Evolutionary conservation across 2,113 vertebrate species (phyloP), one percentile per base, ranked within the genome.

Genomic region (Cololabis saira): DNA sequence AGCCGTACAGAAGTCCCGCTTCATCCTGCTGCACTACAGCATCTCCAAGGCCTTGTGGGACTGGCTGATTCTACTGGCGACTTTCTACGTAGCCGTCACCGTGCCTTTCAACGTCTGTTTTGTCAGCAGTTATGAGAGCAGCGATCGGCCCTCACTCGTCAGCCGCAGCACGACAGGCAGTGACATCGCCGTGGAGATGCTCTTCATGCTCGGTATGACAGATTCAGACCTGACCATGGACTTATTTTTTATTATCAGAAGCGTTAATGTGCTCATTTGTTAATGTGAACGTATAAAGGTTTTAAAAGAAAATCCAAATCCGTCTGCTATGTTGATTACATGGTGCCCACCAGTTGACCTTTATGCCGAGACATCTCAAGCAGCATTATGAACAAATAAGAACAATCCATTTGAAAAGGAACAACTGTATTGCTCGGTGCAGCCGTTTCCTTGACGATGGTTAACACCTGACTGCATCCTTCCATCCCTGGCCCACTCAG

Each of bases 61-160:
- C 63, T 97, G 96, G 94, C 84, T 99, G 11, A 99, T 98, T 82
- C 94, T 99, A 15, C 78, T 99, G 50, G 97, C 97, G 45, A 99
- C 97, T 56, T 98, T 99, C 92, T 99, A 99, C 0, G 96, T 98
- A 3, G 97, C 97, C 0, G 84, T 99, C 78, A 97, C 97, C 0
- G 97, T 99, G 57, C 97, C 97, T 43, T 99, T 96, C 87, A 97
- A 99, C 0, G 96, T 99, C 75, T 98, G 97, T 92, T 99, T 99
- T 83, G 95, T 92, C 2, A 89, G 91, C 19, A 93, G 93, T 0
- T 93, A 95, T 0, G 94, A 95, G 47, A 71, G 90, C 0, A 85
- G 93, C 0, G 95, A 96, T 68, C 94, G 82, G 12, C 91, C 89
- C 47, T 89, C 93, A 2, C 42, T 67, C 0, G 86, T 95, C 0